Base-by-base conservation (phyloP, 2,888 invertebrate genomes). In the Masnerella sp. region DNA sequence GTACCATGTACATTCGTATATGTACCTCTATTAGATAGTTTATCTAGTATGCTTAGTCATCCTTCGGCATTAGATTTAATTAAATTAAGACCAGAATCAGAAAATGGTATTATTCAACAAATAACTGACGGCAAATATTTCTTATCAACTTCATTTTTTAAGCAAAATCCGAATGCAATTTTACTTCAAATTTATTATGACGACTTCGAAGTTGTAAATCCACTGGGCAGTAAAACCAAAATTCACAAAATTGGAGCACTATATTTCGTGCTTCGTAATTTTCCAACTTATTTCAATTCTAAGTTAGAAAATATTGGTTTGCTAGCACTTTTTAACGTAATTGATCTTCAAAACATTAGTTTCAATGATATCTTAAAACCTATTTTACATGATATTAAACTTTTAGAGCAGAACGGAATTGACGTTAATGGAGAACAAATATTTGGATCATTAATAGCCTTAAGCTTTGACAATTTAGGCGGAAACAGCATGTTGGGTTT, bases 161-260 rank as follows among this genome's bases (percentile, higher is more conserved):
- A 22, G 7, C 14, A 32, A 12, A 9, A 58, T 40, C 22, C 15
- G 17, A 25, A 67, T 12, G 43, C 43, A 5, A 15, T 67, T 38
- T 17, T 17, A 25, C 8, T 67, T 17, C 67, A 67, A 25, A 8
- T 67, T 0, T 58, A 30, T 43, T 67, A 28, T 7, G 74, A 76
- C 28, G 72, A 77, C 17, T 77, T 75, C 32, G 77, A 74, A 28
- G 56, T 62, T 0, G 71, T 47, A 8, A 76, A 76, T 47, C 74
- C 72, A 9, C 42, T 74, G 5, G 74, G 76, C 17, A 65, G 68
- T 14, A 74, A 74, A 68, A 76, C 74, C 0, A 45, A 51, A 20
- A 52, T 25, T 4, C 54, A 74, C 12, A 74, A 30, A 17, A 17
- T 76, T 11, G 69, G 65, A 0, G 69, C 30, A n/a, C 62, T 72